phyloP scores from a whole-genome alignment of 2,797 vertebrate genomes.

The Zenarchopterus dispar region DNA sequence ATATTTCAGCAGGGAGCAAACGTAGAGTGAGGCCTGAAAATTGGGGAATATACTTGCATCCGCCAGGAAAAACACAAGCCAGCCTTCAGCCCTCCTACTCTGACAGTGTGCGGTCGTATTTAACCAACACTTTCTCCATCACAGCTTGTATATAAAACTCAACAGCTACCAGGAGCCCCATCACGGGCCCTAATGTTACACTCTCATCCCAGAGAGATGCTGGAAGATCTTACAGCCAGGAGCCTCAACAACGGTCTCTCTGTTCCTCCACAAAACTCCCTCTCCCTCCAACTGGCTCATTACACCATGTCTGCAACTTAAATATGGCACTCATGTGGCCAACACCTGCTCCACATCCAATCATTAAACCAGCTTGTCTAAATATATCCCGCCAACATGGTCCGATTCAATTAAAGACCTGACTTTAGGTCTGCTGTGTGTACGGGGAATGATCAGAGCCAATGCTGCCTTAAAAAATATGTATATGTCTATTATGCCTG shows the following conservation, averaged over 20 bases:
- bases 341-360: conserved; percentile 78
- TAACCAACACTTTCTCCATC: conserved; percentile 70
- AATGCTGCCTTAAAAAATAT: conserved; percentile 21
- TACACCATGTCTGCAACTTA: conserved; percentile 74
- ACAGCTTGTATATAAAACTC: conserved; percentile 64
- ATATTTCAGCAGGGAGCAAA: conserved; percentile 42
- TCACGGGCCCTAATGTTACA: conserved; percentile 51
- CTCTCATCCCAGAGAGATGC: conserved; percentile 65
- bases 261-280: conserved; percentile 61
- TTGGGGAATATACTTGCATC: conserved; percentile 45
- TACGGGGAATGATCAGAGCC: conserved; percentile 7
- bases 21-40: conserved; percentile 69
- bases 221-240: conserved; percentile 67
- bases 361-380: conserved; percentile 73
- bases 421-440: conserved; percentile 48
- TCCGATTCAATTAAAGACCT: conserved; percentile 57
- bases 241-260: conserved; percentile 73
- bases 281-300: conserved; percentile 56
- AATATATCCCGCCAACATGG: conserved; percentile 68
- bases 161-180: conserved; percentile 47
- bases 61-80: conserved; percentile 73
- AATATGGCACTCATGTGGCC: conserved; percentile 78
- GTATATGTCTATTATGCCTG: conserved; percentile 7
- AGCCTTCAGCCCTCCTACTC: conserved; percentile 42
- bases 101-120: conserved; percentile 66